Percentiles rank a stretch among this genome's conserved stretches.
These are phyloP conservation scores for Pterophyllum scalare DNA, from an alignment of 2,113 vertebrate genomes.

Conservation along the genomic window DNA sequence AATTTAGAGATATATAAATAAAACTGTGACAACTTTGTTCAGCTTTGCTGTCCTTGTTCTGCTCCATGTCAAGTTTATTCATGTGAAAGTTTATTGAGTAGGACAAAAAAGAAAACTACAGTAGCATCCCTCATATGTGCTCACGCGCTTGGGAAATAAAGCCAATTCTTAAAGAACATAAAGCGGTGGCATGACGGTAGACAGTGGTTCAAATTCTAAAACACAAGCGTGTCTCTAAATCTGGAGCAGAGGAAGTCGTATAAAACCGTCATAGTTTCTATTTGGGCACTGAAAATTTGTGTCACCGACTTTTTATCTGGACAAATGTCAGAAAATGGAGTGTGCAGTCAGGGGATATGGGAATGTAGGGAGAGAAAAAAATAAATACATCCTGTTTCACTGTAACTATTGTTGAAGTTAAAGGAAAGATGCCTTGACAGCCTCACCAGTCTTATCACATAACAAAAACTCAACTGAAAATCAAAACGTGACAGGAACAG, in stretches of 20 bases:
- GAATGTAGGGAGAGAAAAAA: background rate
- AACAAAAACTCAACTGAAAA: background rate
- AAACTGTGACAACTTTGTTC: no score
- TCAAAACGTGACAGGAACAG: background rate
- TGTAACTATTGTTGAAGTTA: background rate
- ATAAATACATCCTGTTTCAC: background rate
- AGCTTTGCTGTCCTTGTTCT: background rate
- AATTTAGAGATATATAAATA: no score
- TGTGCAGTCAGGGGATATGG: background rate
- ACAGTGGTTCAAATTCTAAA: background rate
- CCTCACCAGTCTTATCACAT: background rate
- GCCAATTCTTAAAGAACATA: background rate
- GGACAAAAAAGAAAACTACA: background rate
- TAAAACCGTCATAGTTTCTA: background rate
- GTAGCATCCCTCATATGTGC: background rate
- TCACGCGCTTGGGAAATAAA: background rate
- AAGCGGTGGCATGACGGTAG: background rate
- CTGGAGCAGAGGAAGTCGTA: background rate
- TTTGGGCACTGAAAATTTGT: background rate
- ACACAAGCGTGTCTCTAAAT: background rate
- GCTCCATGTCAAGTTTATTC: background rate
- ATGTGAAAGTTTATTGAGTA: background rate
- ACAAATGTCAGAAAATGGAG: background rate
- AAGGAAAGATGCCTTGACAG: background rate
- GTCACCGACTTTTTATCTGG: background rate